These are phyloP conservation scores for Eulacestoma nigropectus DNA, from an alignment of 2,113 vertebrate genomes.

Conservation along the genomic window DNA sequence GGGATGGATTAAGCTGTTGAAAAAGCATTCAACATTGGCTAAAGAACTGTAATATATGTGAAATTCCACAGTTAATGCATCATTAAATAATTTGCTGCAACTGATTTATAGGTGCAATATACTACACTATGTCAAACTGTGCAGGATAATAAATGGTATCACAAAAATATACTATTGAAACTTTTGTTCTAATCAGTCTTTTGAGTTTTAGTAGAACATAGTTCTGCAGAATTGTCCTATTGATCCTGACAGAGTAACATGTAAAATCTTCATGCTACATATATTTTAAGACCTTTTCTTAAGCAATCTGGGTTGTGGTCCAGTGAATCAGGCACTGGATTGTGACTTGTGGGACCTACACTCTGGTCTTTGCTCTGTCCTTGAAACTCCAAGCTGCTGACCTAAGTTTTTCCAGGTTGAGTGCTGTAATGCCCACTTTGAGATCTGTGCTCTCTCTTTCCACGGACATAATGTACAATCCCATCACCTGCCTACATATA, in stretches of 20 bases:
- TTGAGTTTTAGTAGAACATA: slow-evolving; percentile 43
- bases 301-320: background rate
- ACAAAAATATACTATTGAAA: slow-evolving; percentile 59
- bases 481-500: background rate
- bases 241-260: background rate
- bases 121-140: slow-evolving; percentile 50
- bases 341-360: background rate
- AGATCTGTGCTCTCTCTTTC: background rate
- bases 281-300: slow-evolving; percentile 19
- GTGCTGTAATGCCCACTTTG: background rate
- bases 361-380: slow-evolving; percentile 1
- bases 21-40: slow-evolving; percentile 57
- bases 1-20: slow-evolving; percentile 69
- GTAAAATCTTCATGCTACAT: background rate
- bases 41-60: slow-evolving; percentile 62
- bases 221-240: slow-evolving; percentile 8
- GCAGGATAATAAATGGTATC: slow-evolving; percentile 60
- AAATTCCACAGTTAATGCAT: slow-evolving; percentile 69
- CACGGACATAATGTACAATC: background rate
- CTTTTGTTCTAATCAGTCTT: slow-evolving; percentile 61
- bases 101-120: slow-evolving; percentile 70
- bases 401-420: background rate
- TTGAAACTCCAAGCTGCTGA: background rate
- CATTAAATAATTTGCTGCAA: slow-evolving; percentile 71
- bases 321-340: background rate